Evolutionary conservation across 2,888 invertebrate species (phyloP), one percentile per base, ranked within the genome.

Genomic region (Hedychridium roseum): DNA sequence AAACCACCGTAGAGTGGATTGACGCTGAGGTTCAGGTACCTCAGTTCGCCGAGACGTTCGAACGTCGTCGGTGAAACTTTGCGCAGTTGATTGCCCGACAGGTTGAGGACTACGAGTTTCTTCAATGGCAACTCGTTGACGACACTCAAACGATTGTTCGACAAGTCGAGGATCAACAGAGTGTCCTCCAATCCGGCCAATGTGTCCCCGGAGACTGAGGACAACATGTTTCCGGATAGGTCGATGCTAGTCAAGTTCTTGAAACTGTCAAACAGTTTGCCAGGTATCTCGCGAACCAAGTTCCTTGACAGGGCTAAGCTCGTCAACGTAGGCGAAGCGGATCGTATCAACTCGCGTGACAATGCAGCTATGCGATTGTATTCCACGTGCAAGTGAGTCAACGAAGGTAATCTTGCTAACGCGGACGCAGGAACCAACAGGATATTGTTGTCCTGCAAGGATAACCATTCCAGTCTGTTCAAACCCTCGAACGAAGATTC

Each of bases 331-430:
- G 88, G 86, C 0, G 90, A 88, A 28, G 91, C 84, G 0, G 90
- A 86, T 50, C 86, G 83, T 1, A 93, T 81, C 50, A 92, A 88
- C 62, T 91, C 92, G 5, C 86, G 86, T 0, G 92, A 92, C 31
- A 94, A 78, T 0, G 92, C 94, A 0, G 92, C 92, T 2, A 95
- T 90, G 59, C 94, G 83, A 78, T 95, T 95, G 76, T 88, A 94
- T 59, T 93, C 92, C 52, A 94, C 79, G 70, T 90, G 89, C 0
- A 94, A 83, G 7, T 87, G 85, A 2, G 85, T 83, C 1, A 94
- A 80, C 37, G 86, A 86, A 0, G 91, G 89, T 9, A 94, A 78
- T n/a, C 90, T 85, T 4, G 90, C 89, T 3, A 94, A 80, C 0
- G 94, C 92, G 30, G 89, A 88, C 0, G 91, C 90, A 0, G 94